These are phyloP conservation scores for Micronycteris hirsuta DNA, from an alignment of 2,113 vertebrate genomes.

Conservation along the genomic window DNA sequence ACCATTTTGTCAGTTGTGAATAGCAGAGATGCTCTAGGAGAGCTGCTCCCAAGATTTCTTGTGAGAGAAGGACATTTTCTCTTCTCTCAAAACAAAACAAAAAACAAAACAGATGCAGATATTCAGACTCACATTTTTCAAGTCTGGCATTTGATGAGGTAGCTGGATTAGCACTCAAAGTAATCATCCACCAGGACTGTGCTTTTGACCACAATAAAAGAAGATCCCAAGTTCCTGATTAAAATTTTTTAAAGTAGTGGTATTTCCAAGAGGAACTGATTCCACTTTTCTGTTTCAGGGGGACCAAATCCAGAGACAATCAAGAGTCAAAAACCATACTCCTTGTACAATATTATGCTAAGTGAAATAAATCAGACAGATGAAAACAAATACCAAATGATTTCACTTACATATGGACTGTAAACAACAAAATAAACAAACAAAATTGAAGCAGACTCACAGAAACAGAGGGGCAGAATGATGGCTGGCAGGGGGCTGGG, in stretches of 20 bases:
- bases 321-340: background rate
- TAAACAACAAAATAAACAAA: background rate
- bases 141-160: background rate
- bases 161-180: background rate
- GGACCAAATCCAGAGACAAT: background rate
- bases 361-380: background rate
- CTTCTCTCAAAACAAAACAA: background rate
- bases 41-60: conserved; percentile 36
- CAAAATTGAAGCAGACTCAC: background rate
- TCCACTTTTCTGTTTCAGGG: background rate
- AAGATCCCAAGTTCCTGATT: background rate
- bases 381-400: background rate
- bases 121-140: background rate
- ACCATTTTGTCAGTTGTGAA: conserved; percentile 45
- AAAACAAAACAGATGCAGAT: background rate
- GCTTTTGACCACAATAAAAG: background rate
- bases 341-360: background rate
- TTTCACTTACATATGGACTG: background rate
- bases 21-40: background rate
- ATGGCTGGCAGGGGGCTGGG: background rate
- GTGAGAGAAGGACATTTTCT: background rate
- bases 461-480: background rate
- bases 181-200: background rate
- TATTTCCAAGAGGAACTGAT: background rate
- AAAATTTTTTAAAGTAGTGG: background rate